These are phyloP conservation scores for Syndactyla subalaris DNA, from an alignment of 2,797 vertebrate species.

Conservation along the genomic window DNA sequence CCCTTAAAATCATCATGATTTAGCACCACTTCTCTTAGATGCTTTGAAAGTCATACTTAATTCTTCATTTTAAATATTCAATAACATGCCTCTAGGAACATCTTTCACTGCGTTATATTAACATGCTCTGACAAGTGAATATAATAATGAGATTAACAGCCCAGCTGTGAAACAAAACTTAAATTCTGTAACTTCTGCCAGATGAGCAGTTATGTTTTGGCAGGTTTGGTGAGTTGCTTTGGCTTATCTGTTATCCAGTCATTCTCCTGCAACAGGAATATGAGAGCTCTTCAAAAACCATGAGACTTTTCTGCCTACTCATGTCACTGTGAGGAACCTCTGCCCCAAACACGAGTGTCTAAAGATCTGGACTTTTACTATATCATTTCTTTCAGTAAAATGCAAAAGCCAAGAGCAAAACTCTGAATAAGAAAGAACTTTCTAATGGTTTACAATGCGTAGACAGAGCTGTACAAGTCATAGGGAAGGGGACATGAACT, in stretches of 20 bases:
- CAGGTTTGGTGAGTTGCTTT: background rate
- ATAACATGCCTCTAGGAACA: background rate
- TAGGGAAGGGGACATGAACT: background rate
- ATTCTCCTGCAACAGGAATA: background rate
- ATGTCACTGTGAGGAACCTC: background rate
- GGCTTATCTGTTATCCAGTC: background rate
- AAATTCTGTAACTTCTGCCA: background rate
- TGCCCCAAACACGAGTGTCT: background rate
- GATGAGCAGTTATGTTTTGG: background rate
- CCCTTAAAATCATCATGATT: background rate
- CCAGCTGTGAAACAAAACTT: conserved; percentile 4
- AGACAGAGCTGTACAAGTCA: background rate
- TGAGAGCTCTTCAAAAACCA: background rate
- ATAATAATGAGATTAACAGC: background rate
- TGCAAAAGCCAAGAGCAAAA: background rate
- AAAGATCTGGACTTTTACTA: background rate
- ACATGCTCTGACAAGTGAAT: conserved; percentile 15
- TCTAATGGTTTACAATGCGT: background rate
- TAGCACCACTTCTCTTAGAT: background rate
- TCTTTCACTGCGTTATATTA: background rate
- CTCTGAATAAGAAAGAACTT: background rate
- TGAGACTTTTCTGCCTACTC: background rate
- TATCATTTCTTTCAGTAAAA: background rate
- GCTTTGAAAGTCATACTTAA: background rate
- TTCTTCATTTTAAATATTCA: conserved; percentile 22